These are phyloP conservation scores for Tetrao urogallus DNA, from an alignment of 2,113 vertebrate species.

Conservation along the genomic window DNA sequence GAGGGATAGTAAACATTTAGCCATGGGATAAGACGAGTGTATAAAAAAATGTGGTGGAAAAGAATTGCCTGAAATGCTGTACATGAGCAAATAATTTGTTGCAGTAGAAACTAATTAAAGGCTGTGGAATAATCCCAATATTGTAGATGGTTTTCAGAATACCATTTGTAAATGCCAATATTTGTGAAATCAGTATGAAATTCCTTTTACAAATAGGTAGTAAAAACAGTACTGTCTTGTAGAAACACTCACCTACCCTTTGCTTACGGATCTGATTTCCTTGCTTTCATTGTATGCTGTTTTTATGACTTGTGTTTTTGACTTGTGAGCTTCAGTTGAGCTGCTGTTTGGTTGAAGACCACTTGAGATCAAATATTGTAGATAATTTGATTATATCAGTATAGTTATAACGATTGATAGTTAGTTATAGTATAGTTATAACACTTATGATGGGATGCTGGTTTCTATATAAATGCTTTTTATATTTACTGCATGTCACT, in stretches of 20 bases:
- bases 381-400: neutral
- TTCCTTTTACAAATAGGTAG: neutral
- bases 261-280: neutral
- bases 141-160: neutral
- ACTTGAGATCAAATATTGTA: no score
- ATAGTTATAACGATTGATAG: neutral
- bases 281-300: neutral
- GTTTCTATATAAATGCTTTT: neutral
- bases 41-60: neutral
- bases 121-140: neutral
- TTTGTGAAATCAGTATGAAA: neutral
- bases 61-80: neutral
- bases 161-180: neutral
- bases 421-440: neutral
- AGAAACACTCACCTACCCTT: neutral
- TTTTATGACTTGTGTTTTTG: neutral
- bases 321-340: neutral
- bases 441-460: neutral
- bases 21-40: neutral
- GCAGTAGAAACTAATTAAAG: conserved; percentile 2
- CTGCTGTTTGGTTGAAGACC: neutral
- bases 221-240: neutral
- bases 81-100: neutral
- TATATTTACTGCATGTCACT: neutral
- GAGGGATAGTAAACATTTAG: conserved; percentile 46